Evolutionary conservation across 2,113 vertebrate genomes (phyloP).

Genomic region (Dissostichus mawsoni): DNA sequence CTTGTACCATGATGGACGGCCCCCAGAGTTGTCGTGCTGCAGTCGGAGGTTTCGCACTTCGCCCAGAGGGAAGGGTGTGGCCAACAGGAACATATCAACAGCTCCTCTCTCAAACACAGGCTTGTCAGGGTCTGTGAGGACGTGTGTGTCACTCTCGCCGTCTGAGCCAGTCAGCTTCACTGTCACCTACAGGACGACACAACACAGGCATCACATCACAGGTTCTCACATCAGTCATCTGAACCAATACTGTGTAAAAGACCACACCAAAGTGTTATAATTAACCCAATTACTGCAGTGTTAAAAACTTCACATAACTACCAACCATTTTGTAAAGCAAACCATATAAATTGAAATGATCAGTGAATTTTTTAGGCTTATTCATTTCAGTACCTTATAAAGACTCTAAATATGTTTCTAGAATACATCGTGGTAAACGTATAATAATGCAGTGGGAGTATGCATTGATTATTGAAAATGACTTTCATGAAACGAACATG

Average conservation of each 20-base stretch:
- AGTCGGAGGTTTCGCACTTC: constrained; percentile 83
- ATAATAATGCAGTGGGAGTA: no score
- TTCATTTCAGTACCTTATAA: neutral
- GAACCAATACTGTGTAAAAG: neutral
- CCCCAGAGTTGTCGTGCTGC: constrained; percentile 87
- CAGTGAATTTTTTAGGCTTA: neutral
- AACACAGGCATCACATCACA: neutral
- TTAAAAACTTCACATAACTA: neutral
- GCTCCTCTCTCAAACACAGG: constrained; percentile 84
- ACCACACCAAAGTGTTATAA: neutral
- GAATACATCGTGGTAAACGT: no score
- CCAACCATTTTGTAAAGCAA: neutral
- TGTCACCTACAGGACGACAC: constrained; percentile 78
- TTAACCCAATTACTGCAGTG: neutral
- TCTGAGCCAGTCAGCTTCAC: constrained; percentile 84
- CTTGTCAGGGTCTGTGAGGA: constrained; percentile 83
- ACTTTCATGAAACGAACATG: no score
- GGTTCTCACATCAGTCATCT: constrained; percentile 2
- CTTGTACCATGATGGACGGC: constrained; percentile 84
- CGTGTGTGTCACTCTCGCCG: constrained; percentile 80
- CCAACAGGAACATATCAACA: constrained; percentile 86
- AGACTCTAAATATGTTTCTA: no score
- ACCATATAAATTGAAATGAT: neutral
- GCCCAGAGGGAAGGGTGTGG: constrained; percentile 82
- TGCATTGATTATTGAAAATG: no score